Conservation (phyloP, 2,113 vertebrate species). For the Heterocephalus glaber region DNA sequence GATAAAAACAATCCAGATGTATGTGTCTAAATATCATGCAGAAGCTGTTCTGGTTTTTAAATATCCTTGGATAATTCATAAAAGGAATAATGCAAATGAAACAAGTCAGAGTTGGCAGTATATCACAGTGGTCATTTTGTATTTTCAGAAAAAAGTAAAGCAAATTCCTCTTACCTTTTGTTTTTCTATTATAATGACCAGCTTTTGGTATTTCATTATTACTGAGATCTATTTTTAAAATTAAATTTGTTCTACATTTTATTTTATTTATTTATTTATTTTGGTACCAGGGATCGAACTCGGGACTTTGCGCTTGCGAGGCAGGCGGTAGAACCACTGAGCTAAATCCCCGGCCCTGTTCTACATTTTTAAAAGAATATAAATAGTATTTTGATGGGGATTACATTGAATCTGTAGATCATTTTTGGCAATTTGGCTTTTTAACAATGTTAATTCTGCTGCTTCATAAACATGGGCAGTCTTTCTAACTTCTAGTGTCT, state of each 20-base stretch:
- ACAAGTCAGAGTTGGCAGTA: neutral
- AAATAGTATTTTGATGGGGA: too few species aligned
- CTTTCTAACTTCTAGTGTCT: too few species aligned
- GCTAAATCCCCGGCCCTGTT: too few species aligned
- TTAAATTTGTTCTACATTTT: too few species aligned
- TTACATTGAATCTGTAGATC: too few species aligned
- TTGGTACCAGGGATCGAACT: too few species aligned
- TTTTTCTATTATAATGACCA: conserved; percentile 50
- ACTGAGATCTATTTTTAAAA: conserved; percentile 73
- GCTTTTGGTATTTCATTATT: conserved; percentile 49
- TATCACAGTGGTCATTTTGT: conserved; percentile 34
- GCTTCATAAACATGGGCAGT: too few species aligned
- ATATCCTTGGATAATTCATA: conserved; percentile 12
- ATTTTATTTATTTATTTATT: too few species aligned
- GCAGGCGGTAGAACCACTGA: too few species aligned
- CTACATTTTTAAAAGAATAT: conserved; percentile 50
- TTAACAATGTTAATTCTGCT: too few species aligned
- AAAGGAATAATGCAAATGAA: conserved; percentile 13
- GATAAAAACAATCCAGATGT: neutral
- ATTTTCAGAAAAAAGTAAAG: conserved; percentile 15
- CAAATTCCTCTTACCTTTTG: conserved; percentile 42
- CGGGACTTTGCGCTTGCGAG: too few species aligned
- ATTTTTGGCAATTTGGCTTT: too few species aligned
- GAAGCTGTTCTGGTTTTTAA: neutral
- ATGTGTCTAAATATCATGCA: conserved; percentile 34